Evolutionary conservation across 2,888 invertebrate species (phyloP), one percentile per base, ranked within the genome.

Genomic region (Choreutis nemorana): DNA sequence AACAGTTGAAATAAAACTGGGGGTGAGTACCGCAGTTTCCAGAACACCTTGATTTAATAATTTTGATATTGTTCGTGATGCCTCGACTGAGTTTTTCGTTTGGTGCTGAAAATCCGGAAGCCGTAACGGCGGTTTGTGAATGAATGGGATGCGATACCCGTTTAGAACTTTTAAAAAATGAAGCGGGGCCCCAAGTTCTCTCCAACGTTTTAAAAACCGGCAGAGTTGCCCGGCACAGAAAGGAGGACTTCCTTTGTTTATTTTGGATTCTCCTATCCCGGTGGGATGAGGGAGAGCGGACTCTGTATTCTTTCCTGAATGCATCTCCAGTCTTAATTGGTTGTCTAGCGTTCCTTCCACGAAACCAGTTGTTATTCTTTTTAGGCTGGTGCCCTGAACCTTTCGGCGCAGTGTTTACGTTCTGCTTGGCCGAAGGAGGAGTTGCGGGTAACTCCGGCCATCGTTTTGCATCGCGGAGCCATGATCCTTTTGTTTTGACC

Each of bases 1-100:
- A 21, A 48, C 34, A 6, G 37, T 16, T 4, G 48, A 45, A 4
- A 48, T 4, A 21, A 46, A 48, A 24, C 43, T 44, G 14, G 42
- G 41, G 3, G 41, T 26, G 6, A 14, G 1, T n/a, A n/a, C 25
- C 3, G 33, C 41, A 12, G 3, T 5, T n/a, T 34, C 25, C 11
- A 42, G 14, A n/a, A 39, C 31, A n/a, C n/a, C n/a, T n/a, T n/a
- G n/a, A n/a, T n/a, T n/a, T n/a, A n/a, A n/a, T n/a, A n/a, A n/a
- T n/a, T n/a, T 24, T 2, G 26, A 4, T 25, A 46, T 33, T 3
- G 36, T 24, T 2, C 1, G 1, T 1, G 30, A 24, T 41, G 44
- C 40, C 21, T 33, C 23, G 3, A 13, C 14, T 2, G 37, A 34
- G 2, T 23, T 28, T 13, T 12, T 24, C 8, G 32, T 39, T 4